phyloP scores from a whole-genome alignment of 1,140 invertebrate genomes.

The Drosophila jambulina region DNA sequence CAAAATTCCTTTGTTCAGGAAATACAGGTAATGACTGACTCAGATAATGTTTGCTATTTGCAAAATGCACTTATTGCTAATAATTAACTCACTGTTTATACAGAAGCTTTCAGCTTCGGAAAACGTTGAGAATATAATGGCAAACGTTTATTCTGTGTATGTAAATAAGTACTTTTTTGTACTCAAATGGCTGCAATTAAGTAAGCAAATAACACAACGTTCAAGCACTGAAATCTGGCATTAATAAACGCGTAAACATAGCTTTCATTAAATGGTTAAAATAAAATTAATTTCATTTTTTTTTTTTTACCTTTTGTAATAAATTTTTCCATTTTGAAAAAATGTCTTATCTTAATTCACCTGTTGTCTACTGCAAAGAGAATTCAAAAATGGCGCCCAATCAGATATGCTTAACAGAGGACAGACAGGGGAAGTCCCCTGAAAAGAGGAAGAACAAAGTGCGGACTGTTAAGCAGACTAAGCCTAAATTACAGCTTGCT shows the following conservation, averaged over 20 bases:
- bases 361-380: neutral
- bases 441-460: neutral
- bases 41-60: conserved; percentile 1
- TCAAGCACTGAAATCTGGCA: conserved; percentile 9
- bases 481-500: neutral
- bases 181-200: conserved; percentile 14
- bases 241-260: conserved; percentile 8
- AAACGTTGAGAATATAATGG: conserved; percentile 3
- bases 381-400: conserved; percentile 29
- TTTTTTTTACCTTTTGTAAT: neutral
- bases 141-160: conserved; percentile 8
- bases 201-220: conserved; percentile 7
- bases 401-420: conserved; percentile 1
- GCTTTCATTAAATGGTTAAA: neutral
- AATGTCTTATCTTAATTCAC: neutral
- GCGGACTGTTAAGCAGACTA: conserved; percentile 8
- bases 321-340: neutral
- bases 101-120: neutral
- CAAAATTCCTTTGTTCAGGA: conserved; percentile 4
- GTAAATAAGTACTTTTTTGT: conserved; percentile 1
- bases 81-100: conserved; percentile 19
- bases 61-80: conserved; percentile 8
- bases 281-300: no score
- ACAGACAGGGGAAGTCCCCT: conserved; percentile 10
- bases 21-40: conserved; percentile 1